phyloP scores from a whole-genome alignment of 2,888 invertebrate species.

The Leptogaster cylindrica region DNA sequence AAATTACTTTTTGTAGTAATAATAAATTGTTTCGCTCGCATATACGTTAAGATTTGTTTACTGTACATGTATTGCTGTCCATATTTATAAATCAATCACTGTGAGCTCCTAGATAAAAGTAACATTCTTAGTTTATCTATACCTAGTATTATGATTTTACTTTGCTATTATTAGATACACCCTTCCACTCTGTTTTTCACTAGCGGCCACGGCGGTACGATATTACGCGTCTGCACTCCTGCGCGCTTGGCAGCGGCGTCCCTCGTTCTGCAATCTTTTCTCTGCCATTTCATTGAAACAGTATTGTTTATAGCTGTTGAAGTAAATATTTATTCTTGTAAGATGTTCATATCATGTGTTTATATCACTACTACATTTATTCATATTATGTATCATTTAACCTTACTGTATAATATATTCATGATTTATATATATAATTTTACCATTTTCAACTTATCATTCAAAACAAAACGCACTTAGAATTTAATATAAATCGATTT shows the following conservation, averaged over 20 bases:
- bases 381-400: conserved; percentile 44
- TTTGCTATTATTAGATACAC: neutral
- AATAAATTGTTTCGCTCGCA: conserved; percentile 21
- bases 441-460: conserved; percentile 31
- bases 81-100: conserved; percentile 46
- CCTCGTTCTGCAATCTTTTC: no score
- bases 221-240: conserved; percentile 8
- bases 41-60: conserved; percentile 33
- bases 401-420: conserved; percentile 42
- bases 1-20: conserved; percentile 32
- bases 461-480: conserved; percentile 39
- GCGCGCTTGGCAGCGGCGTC: neutral
- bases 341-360: conserved; percentile 43
- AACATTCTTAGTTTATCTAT: conserved; percentile 34
- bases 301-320: conserved; percentile 29
- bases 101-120: conserved; percentile 38
- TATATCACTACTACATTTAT: conserved; percentile 48
- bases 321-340: conserved; percentile 39
- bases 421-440: conserved; percentile 41
- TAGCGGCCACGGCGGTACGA: neutral
- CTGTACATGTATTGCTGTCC: conserved; percentile 47
- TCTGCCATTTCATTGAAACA: conserved; percentile 27
- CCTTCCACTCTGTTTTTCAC: conserved; percentile 16
- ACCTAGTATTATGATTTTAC: no score
- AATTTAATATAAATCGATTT: conserved; percentile 47